Conservation (phyloP, 2,888 invertebrate species). For the Ischnura elegans region DNA sequence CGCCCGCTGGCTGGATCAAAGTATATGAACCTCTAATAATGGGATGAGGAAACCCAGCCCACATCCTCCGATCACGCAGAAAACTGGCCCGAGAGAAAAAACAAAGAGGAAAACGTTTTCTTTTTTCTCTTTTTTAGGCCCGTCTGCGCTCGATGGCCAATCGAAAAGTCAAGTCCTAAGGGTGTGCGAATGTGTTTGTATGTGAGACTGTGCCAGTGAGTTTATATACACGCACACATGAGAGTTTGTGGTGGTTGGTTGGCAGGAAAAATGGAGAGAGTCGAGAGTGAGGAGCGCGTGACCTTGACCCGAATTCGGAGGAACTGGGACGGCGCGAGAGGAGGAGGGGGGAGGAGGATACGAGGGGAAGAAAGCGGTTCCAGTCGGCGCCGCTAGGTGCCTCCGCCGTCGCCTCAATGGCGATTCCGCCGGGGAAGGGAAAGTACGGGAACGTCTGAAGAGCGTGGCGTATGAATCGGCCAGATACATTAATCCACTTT, state of each 20-base stretch:
- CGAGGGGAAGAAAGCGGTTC: not conserved
- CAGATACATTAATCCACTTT: too few species aligned
- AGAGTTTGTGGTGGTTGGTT: not conserved
- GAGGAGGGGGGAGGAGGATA: not conserved
- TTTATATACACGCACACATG: not conserved
- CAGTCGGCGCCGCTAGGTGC: not conserved
- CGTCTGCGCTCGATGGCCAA: not conserved
- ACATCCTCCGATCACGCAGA: not conserved
- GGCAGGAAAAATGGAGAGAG: not conserved
- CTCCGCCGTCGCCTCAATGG: not conserved
- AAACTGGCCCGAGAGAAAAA: not conserved
- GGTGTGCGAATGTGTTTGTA: not conserved
- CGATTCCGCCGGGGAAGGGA: not conserved
- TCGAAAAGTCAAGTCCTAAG: not conserved
- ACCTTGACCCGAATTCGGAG: conserved; percentile 12
- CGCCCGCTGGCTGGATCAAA: too few species aligned
- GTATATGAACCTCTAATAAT: too few species aligned
- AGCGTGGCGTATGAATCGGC: too few species aligned
- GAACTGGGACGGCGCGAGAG: not conserved
- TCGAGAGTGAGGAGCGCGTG: not conserved
- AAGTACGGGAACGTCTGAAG: not conserved
- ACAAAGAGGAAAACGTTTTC: not conserved
- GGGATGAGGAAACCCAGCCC: too few species aligned
- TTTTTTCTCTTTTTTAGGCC: not conserved
- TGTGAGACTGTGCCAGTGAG: not conserved